Evolutionary conservation across 2,888 invertebrate genomes (phyloP).

Genomic region (Chorisops tibialis): DNA sequence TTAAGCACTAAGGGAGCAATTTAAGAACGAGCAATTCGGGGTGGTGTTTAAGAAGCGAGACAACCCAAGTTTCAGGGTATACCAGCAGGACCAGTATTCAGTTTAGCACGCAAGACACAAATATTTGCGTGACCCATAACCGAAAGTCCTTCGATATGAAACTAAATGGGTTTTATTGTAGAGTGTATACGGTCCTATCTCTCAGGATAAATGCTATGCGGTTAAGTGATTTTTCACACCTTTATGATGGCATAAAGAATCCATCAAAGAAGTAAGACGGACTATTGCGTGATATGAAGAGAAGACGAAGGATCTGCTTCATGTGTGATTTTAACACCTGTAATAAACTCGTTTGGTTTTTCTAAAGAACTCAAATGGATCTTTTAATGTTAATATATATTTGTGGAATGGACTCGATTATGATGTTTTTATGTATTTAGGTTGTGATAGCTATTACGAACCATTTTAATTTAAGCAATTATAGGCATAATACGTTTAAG

Average conservation of each 20-base stretch:
- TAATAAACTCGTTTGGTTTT: constrained; percentile 16
- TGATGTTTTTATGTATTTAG: too few species aligned
- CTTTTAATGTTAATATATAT: too few species aligned
- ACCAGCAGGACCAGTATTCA: not conserved
- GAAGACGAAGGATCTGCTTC: constrained; percentile 5
- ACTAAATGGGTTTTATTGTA: constrained; percentile 33
- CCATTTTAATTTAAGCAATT: too few species aligned
- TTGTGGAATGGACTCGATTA: too few species aligned
- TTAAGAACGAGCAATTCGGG: not conserved
- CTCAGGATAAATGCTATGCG: constrained; percentile 29
- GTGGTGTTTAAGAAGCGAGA: not conserved
- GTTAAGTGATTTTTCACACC: constrained; percentile 36
- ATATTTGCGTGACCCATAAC: constrained; percentile 30
- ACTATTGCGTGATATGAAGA: constrained; percentile 13
- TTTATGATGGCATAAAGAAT: constrained; percentile 24
- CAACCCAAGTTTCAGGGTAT: not conserved
- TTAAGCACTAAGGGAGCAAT: constrained; percentile 24
- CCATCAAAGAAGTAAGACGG: constrained; percentile 18
- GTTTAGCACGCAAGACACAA: constrained; percentile 26
- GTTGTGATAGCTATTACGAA: too few species aligned
- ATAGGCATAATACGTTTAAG: too few species aligned
- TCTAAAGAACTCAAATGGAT: not conserved
- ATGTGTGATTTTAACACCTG: constrained; percentile 14
- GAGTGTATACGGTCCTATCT: too few species aligned
- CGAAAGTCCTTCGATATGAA: constrained; percentile 17